Conservation (phyloP, 2,888 invertebrate species). For the Galerucella nymphaeae region DNA sequence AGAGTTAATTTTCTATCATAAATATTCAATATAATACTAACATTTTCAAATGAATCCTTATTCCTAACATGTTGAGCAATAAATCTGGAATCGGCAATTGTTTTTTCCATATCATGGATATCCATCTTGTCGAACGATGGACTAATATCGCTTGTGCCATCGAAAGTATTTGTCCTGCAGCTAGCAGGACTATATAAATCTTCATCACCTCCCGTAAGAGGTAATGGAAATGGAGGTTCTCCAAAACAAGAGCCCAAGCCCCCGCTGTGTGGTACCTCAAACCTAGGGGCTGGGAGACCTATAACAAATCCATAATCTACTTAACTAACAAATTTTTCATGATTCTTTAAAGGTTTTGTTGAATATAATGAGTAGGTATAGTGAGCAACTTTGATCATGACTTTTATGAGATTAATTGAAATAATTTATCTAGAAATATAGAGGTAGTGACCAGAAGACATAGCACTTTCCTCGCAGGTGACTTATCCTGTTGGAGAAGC, state of each 20-base stretch:
- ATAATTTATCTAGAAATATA: no score
- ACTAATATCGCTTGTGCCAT: slow-evolving; percentile 74
- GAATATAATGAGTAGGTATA: neutral
- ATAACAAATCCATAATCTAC: slow-evolving; percentile 1
- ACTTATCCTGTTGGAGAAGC: no score
- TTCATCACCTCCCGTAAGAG: slow-evolving; percentile 82
- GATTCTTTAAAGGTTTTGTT: no score
- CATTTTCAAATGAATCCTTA: slow-evolving; percentile 93
- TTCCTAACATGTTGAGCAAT: slow-evolving; percentile 96
- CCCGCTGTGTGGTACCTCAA: slow-evolving; percentile 75
- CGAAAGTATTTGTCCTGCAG: slow-evolving; percentile 64
- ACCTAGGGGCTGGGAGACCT: slow-evolving; percentile 59
- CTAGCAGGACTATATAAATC: slow-evolving; percentile 81
- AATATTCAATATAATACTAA: slow-evolving; percentile 68
- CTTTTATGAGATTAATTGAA: no score
- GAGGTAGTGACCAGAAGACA: no score
- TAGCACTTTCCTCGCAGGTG: no score
- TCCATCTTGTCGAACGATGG: slow-evolving; percentile 86
- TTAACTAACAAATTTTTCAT: neutral
- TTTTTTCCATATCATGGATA: slow-evolving; percentile 89
- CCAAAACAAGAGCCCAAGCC: slow-evolving; percentile 74
- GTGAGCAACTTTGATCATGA: neutral
- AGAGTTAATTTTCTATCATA: no score
- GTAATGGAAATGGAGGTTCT: slow-evolving; percentile 75
- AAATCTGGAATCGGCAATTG: slow-evolving; percentile 91